These are phyloP conservation scores for Rhopilema esculentum DNA, from an alignment of 30 jellyfish, hydroid and myxozoan genomes.

Conservation along the genomic window DNA sequence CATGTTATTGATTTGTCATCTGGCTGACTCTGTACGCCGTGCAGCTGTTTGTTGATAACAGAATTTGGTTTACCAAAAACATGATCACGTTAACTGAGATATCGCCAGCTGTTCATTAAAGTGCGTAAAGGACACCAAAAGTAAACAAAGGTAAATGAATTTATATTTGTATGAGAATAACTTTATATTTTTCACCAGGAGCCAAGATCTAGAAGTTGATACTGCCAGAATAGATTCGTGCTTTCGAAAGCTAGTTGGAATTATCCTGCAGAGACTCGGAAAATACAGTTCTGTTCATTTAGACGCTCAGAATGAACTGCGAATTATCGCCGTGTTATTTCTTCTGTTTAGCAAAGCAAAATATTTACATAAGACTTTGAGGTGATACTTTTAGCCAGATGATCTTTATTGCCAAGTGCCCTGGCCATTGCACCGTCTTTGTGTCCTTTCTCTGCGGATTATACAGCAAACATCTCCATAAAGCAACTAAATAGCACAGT, in stretches of 20 bases:
- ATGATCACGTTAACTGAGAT: not conserved
- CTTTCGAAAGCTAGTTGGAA: too few species aligned
- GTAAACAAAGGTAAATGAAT: too few species aligned
- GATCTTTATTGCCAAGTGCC: not conserved
- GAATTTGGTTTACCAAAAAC: not conserved
- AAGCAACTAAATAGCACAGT: not conserved
- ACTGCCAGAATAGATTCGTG: too few species aligned
- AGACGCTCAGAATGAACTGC: too few species aligned
- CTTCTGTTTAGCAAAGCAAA: too few species aligned
- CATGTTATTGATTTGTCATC: not conserved
- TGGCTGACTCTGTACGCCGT: not conserved
- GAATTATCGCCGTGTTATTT: too few species aligned
- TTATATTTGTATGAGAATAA: too few species aligned
- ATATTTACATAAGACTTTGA: too few species aligned
- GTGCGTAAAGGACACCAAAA: not conserved
- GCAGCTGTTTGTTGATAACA: not conserved
- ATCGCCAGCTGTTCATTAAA: not conserved
- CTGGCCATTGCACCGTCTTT: not conserved
- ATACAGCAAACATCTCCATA: not conserved
- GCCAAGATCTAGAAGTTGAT: too few species aligned
- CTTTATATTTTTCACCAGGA: not conserved
- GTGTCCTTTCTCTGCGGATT: not conserved
- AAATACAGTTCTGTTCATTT: too few species aligned
- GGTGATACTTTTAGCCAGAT: not conserved
- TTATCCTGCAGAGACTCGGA: too few species aligned